Evolutionary conservation across 1,140 invertebrate genomes (phyloP).

Genomic region (Pseudomyrmex pallidus): DNA sequence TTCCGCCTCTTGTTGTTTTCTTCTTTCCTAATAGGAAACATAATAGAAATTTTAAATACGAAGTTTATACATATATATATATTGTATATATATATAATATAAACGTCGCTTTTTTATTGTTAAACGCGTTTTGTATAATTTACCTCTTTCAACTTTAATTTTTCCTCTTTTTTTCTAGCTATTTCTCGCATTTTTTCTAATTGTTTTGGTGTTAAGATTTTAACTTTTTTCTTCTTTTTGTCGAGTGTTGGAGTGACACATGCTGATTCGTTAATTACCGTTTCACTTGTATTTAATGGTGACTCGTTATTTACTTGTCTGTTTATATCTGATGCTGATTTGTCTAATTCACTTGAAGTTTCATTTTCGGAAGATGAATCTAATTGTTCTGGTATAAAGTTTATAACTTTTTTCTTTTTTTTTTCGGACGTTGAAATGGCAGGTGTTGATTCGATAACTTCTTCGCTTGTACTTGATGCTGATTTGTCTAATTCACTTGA

Average conservation of each 20-base stretch:
- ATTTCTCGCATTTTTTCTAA: conserved; percentile 83
- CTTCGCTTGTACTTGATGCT: conserved; percentile 31
- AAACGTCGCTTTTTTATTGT: too few relatives aligned
- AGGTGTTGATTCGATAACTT: background rate
- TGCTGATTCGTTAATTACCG: background rate
- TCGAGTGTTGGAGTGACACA: too few relatives aligned
- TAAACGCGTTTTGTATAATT: background rate
- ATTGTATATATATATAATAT: too few relatives aligned
- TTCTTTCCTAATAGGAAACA: conserved; percentile 84
- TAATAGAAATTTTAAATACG: conserved; percentile 34
- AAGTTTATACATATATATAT: background rate
- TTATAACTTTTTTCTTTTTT: conserved; percentile 63
- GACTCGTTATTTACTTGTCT: too few relatives aligned
- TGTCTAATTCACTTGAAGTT: conserved; percentile 6
- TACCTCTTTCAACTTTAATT: conserved; percentile 85
- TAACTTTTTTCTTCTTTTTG: too few relatives aligned
- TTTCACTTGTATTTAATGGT: conserved; percentile 18
- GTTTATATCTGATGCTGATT: background rate
- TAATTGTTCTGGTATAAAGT: conserved; percentile 60
- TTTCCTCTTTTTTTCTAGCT: conserved; percentile 86
- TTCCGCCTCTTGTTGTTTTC: conserved; percentile 83
- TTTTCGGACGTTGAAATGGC: conserved; percentile 36
- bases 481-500: conserved; percentile 77
- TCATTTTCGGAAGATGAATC: too few relatives aligned
- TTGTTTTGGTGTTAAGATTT: conserved; percentile 75